Evolutionary conservation across 2,113 vertebrate genomes (phyloP), one percentile per base, ranked within the genome.

Genomic region (Opisthocomus hoazin): DNA sequence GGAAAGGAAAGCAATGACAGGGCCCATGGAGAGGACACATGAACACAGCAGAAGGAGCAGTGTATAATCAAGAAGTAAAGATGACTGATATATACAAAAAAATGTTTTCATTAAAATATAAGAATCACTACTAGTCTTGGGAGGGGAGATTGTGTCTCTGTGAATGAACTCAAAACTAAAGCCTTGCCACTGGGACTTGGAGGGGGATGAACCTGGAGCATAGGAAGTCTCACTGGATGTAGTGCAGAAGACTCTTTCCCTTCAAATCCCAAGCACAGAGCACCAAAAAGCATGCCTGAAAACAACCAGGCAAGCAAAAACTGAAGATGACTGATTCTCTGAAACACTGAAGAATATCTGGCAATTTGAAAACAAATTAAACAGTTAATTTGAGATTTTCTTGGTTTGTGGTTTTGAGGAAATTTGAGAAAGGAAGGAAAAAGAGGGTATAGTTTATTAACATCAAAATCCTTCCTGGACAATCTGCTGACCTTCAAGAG

Each of bases 401-500:
- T 71, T 32, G 11, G 6, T 91, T 78, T 50, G 74, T 73, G 74
- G 56, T 76, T 84, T 94, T 85, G 20, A 69, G 57, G 45, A 93
- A 94, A 91, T 73, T 45, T 41, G 34, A 69, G 43, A 84, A 83
- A 36, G 41, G 39, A 90, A 94, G 27, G 29, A 56, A 81, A 68
- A 68, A 20, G 6, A 74, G 0, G 5, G 32, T 51, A 75, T 1
- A 54, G 21, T 50, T 92, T 46, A 43, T 51, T 60, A 60, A 80
- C 17, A 71, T 39, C 43, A 91, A 91, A 91, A 73, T 64, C 30
- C 36, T 73, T 53, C 45, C 56, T 1, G 1, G 60, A 74, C 43
- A 91, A 75, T 43, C 30, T 71, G 58, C 30, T 94, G 81, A 96
- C 87, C 81, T 96, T 91, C 69, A 95, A 84, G 73, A 91, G 11